phyloP scores from a whole-genome alignment of 30 jellyfish, hydroid and myxozoan genomes.

The Aurelia sp. region DNA sequence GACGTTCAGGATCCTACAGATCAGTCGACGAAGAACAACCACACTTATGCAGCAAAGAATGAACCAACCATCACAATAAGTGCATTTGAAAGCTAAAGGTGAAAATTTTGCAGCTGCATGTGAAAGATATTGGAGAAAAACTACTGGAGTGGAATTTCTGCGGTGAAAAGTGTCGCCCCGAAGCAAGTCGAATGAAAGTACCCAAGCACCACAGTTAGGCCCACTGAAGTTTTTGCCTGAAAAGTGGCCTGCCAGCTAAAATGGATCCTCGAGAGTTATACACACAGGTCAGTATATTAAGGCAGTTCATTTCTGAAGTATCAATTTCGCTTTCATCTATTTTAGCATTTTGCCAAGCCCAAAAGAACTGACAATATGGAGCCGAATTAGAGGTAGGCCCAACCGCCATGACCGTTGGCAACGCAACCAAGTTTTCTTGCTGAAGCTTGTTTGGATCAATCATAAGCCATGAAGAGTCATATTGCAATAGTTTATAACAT shows the following conservation, averaged over 20 bases:
- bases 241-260: background rate
- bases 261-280: conserved; percentile 25
- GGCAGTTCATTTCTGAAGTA: background rate
- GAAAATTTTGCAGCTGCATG: no score
- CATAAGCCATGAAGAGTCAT: no score
- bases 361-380: background rate
- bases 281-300: conserved; percentile 9
- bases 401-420: no score
- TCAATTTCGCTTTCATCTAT: background rate
- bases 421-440: no score
- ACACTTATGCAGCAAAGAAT: background rate
- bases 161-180: no score
- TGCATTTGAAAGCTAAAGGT: background rate
- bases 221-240: background rate
- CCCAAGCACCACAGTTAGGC: background rate
- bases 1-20: background rate
- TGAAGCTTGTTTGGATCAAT: no score
- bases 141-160: no score
- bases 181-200: background rate
- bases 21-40: background rate
- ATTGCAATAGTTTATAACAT: no score
- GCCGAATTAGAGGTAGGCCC: no score
- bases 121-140: no score
- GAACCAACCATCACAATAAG: background rate
- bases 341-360: background rate